Evolutionary conservation across 2,797 vertebrate genomes (phyloP), one percentile per base, ranked within the genome.

Genomic region (Eleutherodactylus coqui): DNA sequence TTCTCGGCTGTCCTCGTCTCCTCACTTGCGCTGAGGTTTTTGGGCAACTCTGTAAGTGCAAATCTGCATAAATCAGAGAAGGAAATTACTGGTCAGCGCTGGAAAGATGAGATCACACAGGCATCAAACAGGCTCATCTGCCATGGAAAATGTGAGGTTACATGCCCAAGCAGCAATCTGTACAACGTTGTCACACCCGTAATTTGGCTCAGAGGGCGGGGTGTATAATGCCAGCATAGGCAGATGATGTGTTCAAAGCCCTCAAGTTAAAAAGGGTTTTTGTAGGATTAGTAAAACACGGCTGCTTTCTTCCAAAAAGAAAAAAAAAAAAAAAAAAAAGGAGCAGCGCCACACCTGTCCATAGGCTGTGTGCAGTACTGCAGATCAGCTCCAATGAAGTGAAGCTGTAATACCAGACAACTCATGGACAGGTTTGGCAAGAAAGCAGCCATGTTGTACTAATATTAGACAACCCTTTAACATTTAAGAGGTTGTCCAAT

Each of bases 21-120:
- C 76, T 55, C 19, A 8, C 13, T 67, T 43, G 83, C 16, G 49
- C n/a, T 75, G 55, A 75, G 53, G 53, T 60, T 70, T 47, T 82
- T 53, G 60, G 47, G 43, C 11, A 51, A 53, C 19, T 70, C 38
- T 24, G 51, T 79, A 85, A 85, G 84, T 85, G 84, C 84, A 85
- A 80, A 85, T 80, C 84, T 85, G 53, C 27, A 72, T 51, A 73
- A 47, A 83, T 32, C 21, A 85, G 34, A 69, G 38, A 79, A 69
- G 47, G 76, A 85, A 67, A 85, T 70, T 19, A 85, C 34, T 24
- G 62, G 79, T 82, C 81, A 83, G 51, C 2, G 78, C 7, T 32
- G 78, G 78, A 64, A 67, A 64, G 60, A n/a, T 38, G 55, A 64
- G 78, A 49, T 32, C 78, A 36, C 38, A 64, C 10, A 67, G 72